Base-by-base conservation (phyloP, 1,140 invertebrate genomes). In the Idris sp. region DNA sequence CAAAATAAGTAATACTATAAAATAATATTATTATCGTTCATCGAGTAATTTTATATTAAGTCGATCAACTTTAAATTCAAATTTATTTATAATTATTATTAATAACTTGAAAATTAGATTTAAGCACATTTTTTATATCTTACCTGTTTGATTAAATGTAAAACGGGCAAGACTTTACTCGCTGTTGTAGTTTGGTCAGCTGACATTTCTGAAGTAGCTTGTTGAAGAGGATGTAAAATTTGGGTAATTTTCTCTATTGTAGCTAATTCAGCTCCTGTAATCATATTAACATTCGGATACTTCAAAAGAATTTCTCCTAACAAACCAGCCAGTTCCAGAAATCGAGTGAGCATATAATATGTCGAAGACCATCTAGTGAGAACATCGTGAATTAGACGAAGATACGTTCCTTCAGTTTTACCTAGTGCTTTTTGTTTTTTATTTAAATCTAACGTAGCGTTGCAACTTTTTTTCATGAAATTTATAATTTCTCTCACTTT, bases 281-380 rank as follows among this genome's bases (percentile, higher is more conserved):
- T n/a, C 22, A 54, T 54, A 5, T 11, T 40, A 11, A 54, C 25
- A 5, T 54, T 41, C 2, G 35, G 36, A 18, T 14, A 41, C 25
- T 54, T 54, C 2, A 51, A 28, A 8, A 40, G 19, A n/a, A 36
- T 19, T 0, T 4, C 9, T 26, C 30, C 25, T n/a, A 53, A 35
- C 2, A 40, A n/a, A 10, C 16, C 19, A 1, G 11, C 5, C 2
- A 53, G 8, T 40, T 40, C 53, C 13, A 53, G 19, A 61, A 68
- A 62, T 4, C 35, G 11, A 9, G 40, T 26, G 9, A 48, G 40
- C 46, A 35, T 54, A 33, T 43, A 35, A 43, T 56, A 38, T 11
- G 44, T 38, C 1, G 68, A 68, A 11, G 46, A 64, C 61, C 61
- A 76, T n/a, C 74, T 35, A 0, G 61, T 76, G 30, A 51, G 10